Evolutionary conservation across 2,113 vertebrate genomes (phyloP).

Genomic region (Oreochromis spilurus): DNA sequence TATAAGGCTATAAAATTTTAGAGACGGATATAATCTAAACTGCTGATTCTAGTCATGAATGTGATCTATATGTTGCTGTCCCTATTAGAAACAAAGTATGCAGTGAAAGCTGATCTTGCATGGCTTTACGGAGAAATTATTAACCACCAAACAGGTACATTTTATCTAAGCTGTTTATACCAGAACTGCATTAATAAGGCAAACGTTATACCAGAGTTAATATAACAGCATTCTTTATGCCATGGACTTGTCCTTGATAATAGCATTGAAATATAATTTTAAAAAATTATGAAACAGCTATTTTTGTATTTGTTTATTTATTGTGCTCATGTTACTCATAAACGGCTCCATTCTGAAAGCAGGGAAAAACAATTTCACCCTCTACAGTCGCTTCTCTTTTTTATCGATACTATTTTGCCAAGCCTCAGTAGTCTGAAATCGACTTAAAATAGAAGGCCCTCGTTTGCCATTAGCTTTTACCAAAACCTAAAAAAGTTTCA

Average conservation of each 20-base stretch:
- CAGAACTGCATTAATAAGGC: too few relatives aligned
- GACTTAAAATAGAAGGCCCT: neutral
- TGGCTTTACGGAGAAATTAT: neutral
- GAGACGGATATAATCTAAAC: neutral
- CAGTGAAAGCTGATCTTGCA: neutral
- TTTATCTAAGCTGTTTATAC: neutral
- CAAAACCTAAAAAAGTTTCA: neutral
- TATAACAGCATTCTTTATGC: too few relatives aligned
- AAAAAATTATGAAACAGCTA: fast-evolving
- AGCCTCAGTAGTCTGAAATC: neutral
- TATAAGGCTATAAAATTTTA: neutral
- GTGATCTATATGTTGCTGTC: neutral
- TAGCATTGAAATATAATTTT: fast-evolving
- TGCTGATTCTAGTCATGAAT: neutral
- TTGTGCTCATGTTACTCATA: neutral
- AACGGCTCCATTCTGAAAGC: neutral
- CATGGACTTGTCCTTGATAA: neutral
- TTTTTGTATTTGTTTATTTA: neutral
- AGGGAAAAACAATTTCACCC: neutral
- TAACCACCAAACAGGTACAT: fast-evolving
- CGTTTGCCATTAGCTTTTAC: neutral
- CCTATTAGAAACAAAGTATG: neutral
- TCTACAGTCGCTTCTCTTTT: neutral
- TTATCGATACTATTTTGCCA: neutral
- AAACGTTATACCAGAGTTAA: too few relatives aligned